Evolutionary conservation across 2,113 vertebrate species (phyloP).

Genomic region (Thomomys bottae): DNA sequence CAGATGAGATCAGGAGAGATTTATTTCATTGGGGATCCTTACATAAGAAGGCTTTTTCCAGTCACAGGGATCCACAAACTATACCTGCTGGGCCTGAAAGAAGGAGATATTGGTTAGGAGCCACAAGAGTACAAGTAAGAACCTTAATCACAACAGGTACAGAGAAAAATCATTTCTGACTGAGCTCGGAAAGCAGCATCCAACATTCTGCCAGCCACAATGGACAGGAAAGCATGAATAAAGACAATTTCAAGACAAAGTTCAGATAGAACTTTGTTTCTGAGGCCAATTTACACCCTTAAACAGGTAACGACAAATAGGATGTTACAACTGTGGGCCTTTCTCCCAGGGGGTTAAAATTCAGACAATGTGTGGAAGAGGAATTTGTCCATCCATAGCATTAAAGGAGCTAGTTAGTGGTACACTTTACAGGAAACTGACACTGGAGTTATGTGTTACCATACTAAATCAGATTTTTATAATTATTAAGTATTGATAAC

Average conservation of each 20-base stretch:
- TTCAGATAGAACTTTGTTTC: neutral
- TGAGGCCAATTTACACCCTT: neutral
- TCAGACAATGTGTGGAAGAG: neutral
- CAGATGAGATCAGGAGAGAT: neutral
- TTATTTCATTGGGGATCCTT: constrained; percentile 5
- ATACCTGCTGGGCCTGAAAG: neutral
- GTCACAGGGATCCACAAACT: neutral
- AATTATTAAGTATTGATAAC: neutral
- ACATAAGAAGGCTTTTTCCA: neutral
- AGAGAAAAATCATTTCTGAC: constrained; percentile 27
- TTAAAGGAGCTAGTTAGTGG: neutral
- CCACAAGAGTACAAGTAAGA: neutral
- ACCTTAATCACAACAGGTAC: neutral
- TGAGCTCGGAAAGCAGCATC: neutral
- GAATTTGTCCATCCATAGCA: neutral
- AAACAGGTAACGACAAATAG: neutral
- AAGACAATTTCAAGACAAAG: constrained; percentile 6
- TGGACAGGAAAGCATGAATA: neutral
- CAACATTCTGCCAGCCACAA: neutral
- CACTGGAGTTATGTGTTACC: neutral
- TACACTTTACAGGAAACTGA: neutral
- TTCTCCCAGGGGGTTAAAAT: neutral
- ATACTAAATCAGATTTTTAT: neutral
- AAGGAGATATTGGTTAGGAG: neutral
- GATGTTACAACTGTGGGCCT: neutral